Evolutionary conservation across 2,888 invertebrate species (phyloP), one percentile per base, ranked within the genome.

Genomic region (Lithophane ornitopus): DNA sequence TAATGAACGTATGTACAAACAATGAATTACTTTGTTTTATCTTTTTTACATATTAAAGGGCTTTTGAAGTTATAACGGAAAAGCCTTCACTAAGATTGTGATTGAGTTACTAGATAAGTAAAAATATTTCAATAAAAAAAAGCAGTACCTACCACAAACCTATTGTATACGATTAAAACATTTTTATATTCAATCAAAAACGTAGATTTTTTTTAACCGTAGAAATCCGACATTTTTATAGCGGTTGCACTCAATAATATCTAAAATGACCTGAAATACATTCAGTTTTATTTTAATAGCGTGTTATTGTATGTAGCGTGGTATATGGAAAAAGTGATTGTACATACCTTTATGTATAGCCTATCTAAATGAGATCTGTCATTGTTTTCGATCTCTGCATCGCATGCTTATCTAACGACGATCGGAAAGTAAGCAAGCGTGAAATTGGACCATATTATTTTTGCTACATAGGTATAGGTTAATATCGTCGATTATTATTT

Each of bases 361-460:
- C 28, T 90, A 94, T 94, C 93, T 92, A 89, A 93, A 93, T 94
- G 89, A 90, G 91, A 94, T 93, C 94, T 91, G 89, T 85, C 91
- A 92, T 92, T 91, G 91, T 91, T 87, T 89, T 56, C 80, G 75
- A 78, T 84, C 76, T 82, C 76, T 79, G 76, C 85, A 89, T 92
- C 87, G 90, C 90, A 82, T 90, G 90, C 76, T 86, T 89, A 94
- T 94, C 93, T 78, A 70, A 78, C 80, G 80, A 88, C 89, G 82
- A 91, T 91, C 90, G 69, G 73, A 69, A 87, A 80, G 86, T 90
- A 92, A 91, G 90, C 90, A 91, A 94, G 91, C 95, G 92, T 94
- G 93, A 93, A 95, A 95, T 95, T 94, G 87, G 85, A 81, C 83
- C 71, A 85, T 74, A 78, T 67, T 84, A 78, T 81, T 78, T 77